A percentile compares a stretch with the other conserved stretches of the same genome.
phyloP scores from a whole-genome alignment of 1,140 invertebrate species.

The Drosophila kanapiae region DNA sequence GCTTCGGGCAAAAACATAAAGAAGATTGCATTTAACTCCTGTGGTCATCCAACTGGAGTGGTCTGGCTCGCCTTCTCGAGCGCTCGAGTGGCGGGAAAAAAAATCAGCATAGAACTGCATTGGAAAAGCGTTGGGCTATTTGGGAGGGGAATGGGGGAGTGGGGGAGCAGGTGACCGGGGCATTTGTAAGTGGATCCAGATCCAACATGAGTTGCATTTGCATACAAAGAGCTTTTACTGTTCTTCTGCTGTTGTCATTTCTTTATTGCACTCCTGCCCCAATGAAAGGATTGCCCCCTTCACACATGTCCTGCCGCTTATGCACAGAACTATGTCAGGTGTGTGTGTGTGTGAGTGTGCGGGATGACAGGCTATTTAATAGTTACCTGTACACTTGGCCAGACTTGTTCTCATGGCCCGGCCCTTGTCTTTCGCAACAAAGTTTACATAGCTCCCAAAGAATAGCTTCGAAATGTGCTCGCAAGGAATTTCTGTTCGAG shows the following conservation, averaged over 20 bases:
- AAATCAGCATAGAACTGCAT: constrained; percentile 37
- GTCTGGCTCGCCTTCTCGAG: constrained; percentile 71
- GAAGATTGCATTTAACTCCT: constrained; percentile 78
- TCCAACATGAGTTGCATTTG: constrained; percentile 63
- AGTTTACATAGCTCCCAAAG: constrained; percentile 37
- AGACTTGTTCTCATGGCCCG: constrained; percentile 7
- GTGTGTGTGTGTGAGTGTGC: constrained; percentile 12
- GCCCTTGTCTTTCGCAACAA: constrained; percentile 36
- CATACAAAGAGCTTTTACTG: constrained; percentile 71
- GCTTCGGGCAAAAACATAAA: constrained; percentile 37
- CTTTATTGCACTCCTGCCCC: constrained; percentile 45
- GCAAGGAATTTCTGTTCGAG: constrained; percentile 14
- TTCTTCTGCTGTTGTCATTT: constrained; percentile 59
- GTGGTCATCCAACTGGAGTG: constrained; percentile 76
- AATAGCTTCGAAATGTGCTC: constrained; percentile 34
- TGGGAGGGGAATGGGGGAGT: neutral
- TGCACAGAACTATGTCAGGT: constrained; percentile 24
- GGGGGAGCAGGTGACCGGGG: constrained; percentile 22
- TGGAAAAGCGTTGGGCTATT: constrained; percentile 11
- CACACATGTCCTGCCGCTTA: constrained; percentile 32
- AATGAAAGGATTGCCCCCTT: constrained; percentile 17
- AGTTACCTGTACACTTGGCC: constrained; percentile 49
- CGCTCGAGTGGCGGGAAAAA: constrained; percentile 58
- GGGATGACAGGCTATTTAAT: constrained; percentile 53
- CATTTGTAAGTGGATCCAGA: constrained; percentile 65